A percentile compares a stretch with the other conserved stretches of the same genome.
Evolutionary conservation across 2,113 vertebrate genomes (phyloP).

Genomic region (Sorex araneus): DNA sequence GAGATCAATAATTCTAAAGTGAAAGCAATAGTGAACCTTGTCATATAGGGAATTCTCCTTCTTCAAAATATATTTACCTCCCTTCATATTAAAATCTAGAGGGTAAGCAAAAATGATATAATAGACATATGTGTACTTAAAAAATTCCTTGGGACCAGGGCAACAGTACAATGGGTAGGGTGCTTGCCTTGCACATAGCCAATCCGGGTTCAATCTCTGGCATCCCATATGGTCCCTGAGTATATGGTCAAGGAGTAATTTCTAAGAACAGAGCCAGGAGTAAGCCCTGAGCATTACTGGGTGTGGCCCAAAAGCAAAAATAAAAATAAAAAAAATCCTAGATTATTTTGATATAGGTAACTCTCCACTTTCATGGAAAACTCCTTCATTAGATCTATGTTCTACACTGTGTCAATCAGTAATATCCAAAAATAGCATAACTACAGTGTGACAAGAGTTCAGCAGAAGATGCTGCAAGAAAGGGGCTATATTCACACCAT

Average conservation of each 20-base stretch:
- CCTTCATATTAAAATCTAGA: conserved; percentile 62
- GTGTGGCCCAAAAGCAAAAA: no score
- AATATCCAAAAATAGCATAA: conserved; percentile 44
- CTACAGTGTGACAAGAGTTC: conserved; percentile 34
- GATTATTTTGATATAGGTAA: conserved; percentile 23
- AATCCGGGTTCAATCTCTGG: no score
- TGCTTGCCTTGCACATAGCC: no score
- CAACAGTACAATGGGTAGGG: no score
- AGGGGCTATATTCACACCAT: not conserved
- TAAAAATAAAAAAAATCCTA: not conserved
- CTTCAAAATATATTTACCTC: not conserved
- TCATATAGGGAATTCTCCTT: not conserved
- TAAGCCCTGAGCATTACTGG: no score
- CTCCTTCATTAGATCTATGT: conserved; percentile 60
- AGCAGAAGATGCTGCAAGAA: conserved; percentile 3
- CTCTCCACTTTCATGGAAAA: conserved; percentile 6
- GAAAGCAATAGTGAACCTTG: conserved; percentile 6
- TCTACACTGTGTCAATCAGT: not conserved
- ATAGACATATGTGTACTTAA: not conserved
- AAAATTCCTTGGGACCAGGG: no score
- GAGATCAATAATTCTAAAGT: conserved; percentile 50
- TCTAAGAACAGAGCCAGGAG: no score
- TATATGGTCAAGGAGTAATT: no score
- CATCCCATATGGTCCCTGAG: no score
- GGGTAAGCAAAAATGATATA: conserved; percentile 25